Base-by-base conservation (phyloP, 2,113 vertebrate genomes). In the Scomber scombrus region DNA sequence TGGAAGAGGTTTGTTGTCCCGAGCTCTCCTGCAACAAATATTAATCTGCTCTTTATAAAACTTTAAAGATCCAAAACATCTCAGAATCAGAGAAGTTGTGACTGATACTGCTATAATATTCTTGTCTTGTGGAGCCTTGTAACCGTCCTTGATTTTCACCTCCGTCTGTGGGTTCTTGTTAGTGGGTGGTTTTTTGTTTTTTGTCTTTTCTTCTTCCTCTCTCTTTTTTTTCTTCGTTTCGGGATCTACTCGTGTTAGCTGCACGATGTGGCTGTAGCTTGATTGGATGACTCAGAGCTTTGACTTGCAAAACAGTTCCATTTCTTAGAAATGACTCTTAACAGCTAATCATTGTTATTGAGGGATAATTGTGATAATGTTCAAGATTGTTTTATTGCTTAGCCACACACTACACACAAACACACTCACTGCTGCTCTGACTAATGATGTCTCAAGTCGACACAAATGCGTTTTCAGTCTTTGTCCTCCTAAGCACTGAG, bases 381-480 rank as follows among this genome's bases (percentile, higher is more conserved):
- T 40, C 45, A 46, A 21, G 46, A 54, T 21, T 29, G 3, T 58
- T 71, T 74, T 62, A 40, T 62, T 16, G 13, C 16, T 26, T 18
- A 10, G 11, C 56, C 16, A 29, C 45, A 13, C 52, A 23, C 7
- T 57, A 62, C 66, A 64, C 51, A 45, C 50, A 15, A 3, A 45
- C 31, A 45, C 34, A 61, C 54, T 46, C 52, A 60, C 50, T 51
- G 13, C 29, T 12, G 19, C 66, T 21, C 11, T 85, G 87, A 86
- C 68, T 66, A 67, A 88, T 84, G 63, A 55, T 78, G 43, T 70
- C 62, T 78, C 19, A n/a, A 40, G 26, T 66, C 43, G 80, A 71
- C 60, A 45, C 60, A 71, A 71, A 85, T 82, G 61, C 31, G 58
- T 66, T 81, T 68, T 69, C 67, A 58, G 23, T 75, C 14, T 21